Conservation (phyloP, 2,113 vertebrate species). For the Odocoileus hemionus region DNA sequence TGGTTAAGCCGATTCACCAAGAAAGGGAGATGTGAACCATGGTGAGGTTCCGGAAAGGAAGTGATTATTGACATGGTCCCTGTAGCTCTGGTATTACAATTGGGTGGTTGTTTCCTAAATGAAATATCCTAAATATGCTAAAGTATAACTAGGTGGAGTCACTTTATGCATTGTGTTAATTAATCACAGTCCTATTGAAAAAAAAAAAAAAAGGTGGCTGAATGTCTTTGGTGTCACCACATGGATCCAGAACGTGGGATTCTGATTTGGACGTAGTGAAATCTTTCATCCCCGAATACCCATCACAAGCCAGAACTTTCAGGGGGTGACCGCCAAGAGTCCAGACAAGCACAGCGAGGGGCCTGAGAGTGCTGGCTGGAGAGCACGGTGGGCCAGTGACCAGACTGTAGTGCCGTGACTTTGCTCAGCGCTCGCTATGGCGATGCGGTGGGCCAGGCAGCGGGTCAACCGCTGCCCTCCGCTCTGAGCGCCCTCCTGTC, state of each 20-base stretch:
- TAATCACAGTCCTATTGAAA: not conserved
- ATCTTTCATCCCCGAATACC: not conserved
- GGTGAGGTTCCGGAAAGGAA: not conserved
- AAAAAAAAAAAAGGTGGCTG: not conserved
- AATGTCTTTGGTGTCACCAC: not conserved
- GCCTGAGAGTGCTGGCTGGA: rapidly evolving
- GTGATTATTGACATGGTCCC: not conserved
- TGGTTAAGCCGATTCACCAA: not conserved
- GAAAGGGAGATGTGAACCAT: rapidly evolving
- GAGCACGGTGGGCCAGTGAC: rapidly evolving
- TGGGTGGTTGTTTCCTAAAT: not conserved
- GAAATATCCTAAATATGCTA: not conserved
- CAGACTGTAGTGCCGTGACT: not conserved
- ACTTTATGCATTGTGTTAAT: rapidly evolving
- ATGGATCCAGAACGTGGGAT: not conserved
- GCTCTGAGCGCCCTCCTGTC: rapidly evolving
- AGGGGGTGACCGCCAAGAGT: not conserved
- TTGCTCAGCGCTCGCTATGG: not conserved
- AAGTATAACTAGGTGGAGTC: not conserved
- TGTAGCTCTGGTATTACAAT: rapidly evolving
- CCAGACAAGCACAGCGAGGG: not conserved
- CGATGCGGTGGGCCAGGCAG: not conserved
- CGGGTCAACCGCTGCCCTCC: not conserved
- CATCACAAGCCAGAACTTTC: not conserved
- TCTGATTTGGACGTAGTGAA: not conserved